Percentiles rank a stretch among this genome's conserved stretches.
phyloP scores from a whole-genome alignment of 2,888 invertebrate genomes.

The Eulithis testata region DNA sequence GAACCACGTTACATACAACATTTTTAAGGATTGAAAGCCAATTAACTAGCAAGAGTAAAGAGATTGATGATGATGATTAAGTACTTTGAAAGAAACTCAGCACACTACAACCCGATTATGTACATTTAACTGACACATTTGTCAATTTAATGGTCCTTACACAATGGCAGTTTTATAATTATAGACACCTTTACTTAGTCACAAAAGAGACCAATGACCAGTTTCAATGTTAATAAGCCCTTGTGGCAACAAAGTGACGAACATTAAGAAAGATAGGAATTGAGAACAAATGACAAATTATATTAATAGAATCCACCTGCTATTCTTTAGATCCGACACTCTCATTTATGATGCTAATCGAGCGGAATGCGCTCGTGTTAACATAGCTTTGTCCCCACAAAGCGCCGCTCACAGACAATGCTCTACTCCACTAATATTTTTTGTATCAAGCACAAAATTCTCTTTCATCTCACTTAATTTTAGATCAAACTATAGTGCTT shows the following conservation, averaged over 20 bases:
- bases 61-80: not conserved
- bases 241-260: slow-evolving; percentile 64
- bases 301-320: slow-evolving; percentile 82
- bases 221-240: slow-evolving; percentile 62
- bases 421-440: slow-evolving; percentile 78
- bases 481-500: slow-evolving; percentile 82
- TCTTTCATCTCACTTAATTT: slow-evolving; percentile 83
- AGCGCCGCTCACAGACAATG: slow-evolving; percentile 77
- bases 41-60: slow-evolving; percentile 8
- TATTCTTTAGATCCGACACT: slow-evolving; percentile 83
- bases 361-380: slow-evolving; percentile 78
- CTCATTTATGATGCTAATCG: slow-evolving; percentile 84
- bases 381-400: slow-evolving; percentile 76
- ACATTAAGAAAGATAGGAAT: slow-evolving; percentile 60
- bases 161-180: slow-evolving; percentile 46
- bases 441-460: slow-evolving; percentile 78
- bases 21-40: not conserved
- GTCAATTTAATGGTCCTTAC: slow-evolving; percentile 41
- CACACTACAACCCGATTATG: slow-evolving; percentile 30
- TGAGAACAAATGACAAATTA: slow-evolving; percentile 80
- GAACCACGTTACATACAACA: slow-evolving; percentile 8
- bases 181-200: slow-evolving; percentile 54
- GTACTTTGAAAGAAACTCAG: too few species aligned
- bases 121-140: slow-evolving; percentile 50
- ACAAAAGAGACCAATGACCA: slow-evolving; percentile 50